Evolutionary conservation across 1,140 invertebrate species (phyloP).

Genomic region (Drosophila sulfurigaster): DNA sequence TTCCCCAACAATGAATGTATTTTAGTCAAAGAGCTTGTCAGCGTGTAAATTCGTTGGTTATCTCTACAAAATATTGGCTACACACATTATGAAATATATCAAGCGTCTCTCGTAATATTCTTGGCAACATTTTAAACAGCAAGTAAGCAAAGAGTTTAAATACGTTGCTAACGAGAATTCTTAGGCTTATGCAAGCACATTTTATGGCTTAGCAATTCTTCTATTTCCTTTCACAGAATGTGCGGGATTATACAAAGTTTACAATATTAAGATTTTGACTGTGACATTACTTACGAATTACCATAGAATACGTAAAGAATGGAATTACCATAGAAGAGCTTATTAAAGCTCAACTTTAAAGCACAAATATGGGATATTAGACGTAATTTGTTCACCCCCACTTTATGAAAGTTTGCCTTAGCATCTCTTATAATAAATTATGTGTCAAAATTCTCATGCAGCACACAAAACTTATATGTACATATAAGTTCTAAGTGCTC

Average conservation of each 20-base stretch:
- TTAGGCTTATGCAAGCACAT: background rate
- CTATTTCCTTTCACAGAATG: background rate
- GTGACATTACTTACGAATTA: no score
- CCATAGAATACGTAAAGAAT: no score
- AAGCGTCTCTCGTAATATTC: background rate
- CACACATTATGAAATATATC: constrained; percentile 15
- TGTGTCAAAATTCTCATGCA: no score
- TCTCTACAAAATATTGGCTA: constrained; percentile 9
- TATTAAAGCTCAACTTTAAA: no score
- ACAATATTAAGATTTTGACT: no score
- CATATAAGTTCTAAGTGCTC: no score
- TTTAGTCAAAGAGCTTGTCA: background rate
- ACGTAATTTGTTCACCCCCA: no score
- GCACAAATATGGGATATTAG: no score
- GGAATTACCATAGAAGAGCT: no score
- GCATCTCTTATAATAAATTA: no score
- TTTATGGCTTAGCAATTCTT: background rate
- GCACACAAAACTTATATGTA: no score
- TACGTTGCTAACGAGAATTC: background rate
- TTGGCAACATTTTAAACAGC: background rate
- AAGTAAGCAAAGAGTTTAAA: background rate
- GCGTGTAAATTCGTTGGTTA: background rate
- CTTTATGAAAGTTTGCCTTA: no score
- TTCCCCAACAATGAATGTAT: background rate
- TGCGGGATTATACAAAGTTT: background rate